Percentiles rank a stretch among this genome's conserved stretches.
Evolutionary conservation across 2,797 vertebrate genomes (phyloP).

Genomic region (Spondyliosoma cantharus): DNA sequence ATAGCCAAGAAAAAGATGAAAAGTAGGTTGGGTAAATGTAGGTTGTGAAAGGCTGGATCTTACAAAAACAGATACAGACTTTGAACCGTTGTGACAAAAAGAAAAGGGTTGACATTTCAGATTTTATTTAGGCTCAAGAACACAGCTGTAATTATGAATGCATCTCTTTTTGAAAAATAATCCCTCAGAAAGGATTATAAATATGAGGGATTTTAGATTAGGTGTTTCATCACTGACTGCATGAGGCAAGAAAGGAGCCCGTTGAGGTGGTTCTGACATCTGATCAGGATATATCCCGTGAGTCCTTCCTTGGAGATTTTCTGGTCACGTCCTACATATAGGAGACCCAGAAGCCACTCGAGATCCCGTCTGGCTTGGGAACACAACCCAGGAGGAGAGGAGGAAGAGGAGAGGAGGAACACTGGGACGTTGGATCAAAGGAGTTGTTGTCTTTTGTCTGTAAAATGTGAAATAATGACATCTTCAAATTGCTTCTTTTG

Average conservation of each 20-base stretch:
- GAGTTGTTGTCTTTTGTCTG: no score
- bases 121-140: constrained; percentile 3
- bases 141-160: constrained; percentile 10
- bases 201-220: constrained; percentile 14
- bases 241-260: neutral
- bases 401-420: no score
- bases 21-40: constrained; percentile 57
- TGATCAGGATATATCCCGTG: neutral
- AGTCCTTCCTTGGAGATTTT: neutral
- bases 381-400: neutral
- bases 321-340: no score
- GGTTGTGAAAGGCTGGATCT: constrained; percentile 38
- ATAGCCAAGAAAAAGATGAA: constrained; percentile 51
- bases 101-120: constrained; percentile 20
- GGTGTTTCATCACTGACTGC: neutral
- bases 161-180: constrained; percentile 23
- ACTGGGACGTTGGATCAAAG: no score
- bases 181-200: constrained; percentile 7
- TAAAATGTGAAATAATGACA: no score
- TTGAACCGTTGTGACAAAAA: constrained; percentile 17
- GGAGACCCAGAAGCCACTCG: neutral
- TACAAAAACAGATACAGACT: constrained; percentile 35
- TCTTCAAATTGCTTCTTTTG: no score
- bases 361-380: neutral
- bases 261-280: neutral